Percentiles rank a stretch among this genome's conserved stretches.
These are phyloP conservation scores for Hippopotamyrus pictus DNA, from an alignment of 2,797 vertebrate genomes.

Conservation along the genomic window DNA sequence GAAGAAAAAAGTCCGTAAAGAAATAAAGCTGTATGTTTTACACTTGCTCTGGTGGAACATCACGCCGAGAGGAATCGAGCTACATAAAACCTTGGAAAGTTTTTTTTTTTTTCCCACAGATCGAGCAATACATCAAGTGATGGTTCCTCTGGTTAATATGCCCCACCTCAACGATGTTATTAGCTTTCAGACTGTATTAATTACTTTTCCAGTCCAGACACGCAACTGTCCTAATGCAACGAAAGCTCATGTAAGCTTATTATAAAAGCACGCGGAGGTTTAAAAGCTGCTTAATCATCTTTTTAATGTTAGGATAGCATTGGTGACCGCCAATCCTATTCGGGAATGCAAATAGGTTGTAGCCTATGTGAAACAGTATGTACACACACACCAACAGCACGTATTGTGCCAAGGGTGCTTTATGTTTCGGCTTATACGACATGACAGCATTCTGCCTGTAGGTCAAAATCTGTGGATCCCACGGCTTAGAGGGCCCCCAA, in stretches of 20 bases:
- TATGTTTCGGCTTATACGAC: not conserved
- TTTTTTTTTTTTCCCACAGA: not conserved
- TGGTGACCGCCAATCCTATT: not conserved
- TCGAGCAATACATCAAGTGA: not conserved
- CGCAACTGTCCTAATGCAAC: not conserved
- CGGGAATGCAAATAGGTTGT: not conserved
- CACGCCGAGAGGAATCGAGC: constrained; percentile 1
- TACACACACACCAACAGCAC: not conserved
- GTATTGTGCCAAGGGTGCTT: not conserved
- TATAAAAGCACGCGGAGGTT: not conserved
- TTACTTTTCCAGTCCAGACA: not conserved
- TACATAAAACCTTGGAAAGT: not conserved
- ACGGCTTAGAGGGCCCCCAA: not conserved
- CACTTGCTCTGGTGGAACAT: not conserved
- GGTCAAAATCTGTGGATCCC: constrained; percentile 1
- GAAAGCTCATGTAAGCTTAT: not conserved
- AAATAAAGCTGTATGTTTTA: constrained; percentile 10
- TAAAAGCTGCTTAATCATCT: not conserved
- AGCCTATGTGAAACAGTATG: not conserved
- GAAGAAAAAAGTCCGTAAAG: not conserved
- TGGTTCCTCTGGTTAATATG: not conserved
- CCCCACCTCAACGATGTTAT: not conserved
- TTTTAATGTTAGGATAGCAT: not conserved
- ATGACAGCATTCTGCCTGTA: not conserved
- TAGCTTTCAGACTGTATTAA: not conserved